phyloP scores from a whole-genome alignment of 2,888 invertebrate genomes.

The Lithosia quadra region DNA sequence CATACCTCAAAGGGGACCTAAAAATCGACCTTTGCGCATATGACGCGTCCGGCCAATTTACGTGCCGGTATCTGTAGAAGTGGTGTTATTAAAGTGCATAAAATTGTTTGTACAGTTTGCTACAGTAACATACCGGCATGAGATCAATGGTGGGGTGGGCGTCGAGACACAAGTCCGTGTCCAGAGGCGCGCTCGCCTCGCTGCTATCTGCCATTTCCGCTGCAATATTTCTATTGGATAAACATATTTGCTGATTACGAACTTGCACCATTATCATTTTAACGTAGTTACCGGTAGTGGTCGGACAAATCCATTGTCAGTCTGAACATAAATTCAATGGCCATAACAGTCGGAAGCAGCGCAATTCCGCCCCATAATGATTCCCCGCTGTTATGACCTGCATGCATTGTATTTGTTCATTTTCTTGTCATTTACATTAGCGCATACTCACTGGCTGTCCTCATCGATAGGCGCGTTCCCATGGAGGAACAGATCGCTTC shows the following conservation, averaged over 20 bases:
- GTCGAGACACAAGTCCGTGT: conserved; percentile 67
- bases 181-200: conserved; percentile 51
- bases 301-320: too few species aligned
- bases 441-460: conserved; percentile 78
- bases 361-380: not conserved
- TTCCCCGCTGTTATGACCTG: not conserved
- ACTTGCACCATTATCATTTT: not conserved
- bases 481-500: conserved; percentile 81
- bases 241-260: not conserved
- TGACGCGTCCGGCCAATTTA: too few species aligned
- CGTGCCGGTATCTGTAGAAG: too few species aligned
- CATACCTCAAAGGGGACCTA: too few species aligned
- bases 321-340: too few species aligned
- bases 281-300: not conserved
- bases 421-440: not conserved
- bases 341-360: not conserved
- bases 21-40: too few species aligned
- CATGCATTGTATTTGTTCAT: not conserved
- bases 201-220: conserved; percentile 38
- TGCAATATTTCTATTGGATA: conserved; percentile 39
- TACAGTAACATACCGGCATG: conserved; percentile 72
- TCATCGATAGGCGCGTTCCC: conserved; percentile 78
- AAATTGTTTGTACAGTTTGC: not conserved
- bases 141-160: conserved; percentile 78
- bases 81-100: too few species aligned